Evolutionary conservation across 2,888 invertebrate species (phyloP), one percentile per base, ranked within the genome.

Genomic region (Oscheius sp.): DNA sequence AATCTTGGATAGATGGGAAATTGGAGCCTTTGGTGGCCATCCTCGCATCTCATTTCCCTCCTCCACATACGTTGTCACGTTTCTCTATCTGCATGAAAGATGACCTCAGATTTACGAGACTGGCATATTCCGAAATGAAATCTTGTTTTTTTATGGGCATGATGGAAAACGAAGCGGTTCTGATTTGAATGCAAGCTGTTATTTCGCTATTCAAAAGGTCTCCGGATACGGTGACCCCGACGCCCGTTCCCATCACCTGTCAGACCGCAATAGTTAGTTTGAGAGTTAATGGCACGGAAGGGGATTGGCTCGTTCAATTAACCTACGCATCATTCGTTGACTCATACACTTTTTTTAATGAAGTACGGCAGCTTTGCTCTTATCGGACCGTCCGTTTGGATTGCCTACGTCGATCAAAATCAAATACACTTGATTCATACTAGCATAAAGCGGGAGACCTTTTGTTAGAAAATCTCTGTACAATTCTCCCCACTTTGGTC

Each of bases 21-120:
- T 61, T 61, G 61, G 61, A 61, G 61, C 61, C 61, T 61, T 61
- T 61, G 42, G 61, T 42, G 42, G 31, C 45, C 61, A 61, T 61
- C 61, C 45, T 61, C 39, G 45, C 45, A 61, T 61, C 61, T 61
- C 61, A 61, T 61, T 61, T 61, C 61, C 61, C 61, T 39, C 61
- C 45, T 17, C 61, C 8, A 61, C 61, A 45, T 61, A n/a, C n/a
- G n/a, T n/a, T n/a, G 61, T 61, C 61, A 42, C 57, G 57, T n/a
- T 52, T 37, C n/a, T n/a, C 57, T 31, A 45, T 61, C 61, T 29
- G 45, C 61, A 61, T 61, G 61, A 61, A 29, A 42, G 61, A 61
- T 61, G 61, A 42, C 23, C 29, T 25, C 27, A 37, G 34, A 31
- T 34, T 55, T 23, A 55, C 55, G 34, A 23, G 29, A 20, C 29